Evolutionary conservation across 1,140 invertebrate species (phyloP), one percentile per base, ranked within the genome.

Genomic region (Ceratosolen fusciceps): DNA sequence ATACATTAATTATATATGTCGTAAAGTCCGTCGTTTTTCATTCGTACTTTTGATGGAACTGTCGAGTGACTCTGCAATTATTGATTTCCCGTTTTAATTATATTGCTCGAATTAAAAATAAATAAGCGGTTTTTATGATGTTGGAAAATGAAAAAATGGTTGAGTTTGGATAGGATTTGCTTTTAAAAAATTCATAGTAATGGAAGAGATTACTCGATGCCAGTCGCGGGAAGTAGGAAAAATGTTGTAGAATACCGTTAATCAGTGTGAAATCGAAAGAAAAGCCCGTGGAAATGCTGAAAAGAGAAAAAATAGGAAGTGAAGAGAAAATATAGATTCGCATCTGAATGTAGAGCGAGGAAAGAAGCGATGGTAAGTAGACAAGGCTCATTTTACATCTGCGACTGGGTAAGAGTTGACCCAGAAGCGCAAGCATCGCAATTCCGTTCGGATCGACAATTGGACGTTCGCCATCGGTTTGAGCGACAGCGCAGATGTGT

Each of bases 401-500:
- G 62, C 54, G 39, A 78, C 68, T 9, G 5, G 21, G 16, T 26
- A 47, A 7, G 0, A 31, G 10, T 2, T 0, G 31, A 26, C 14
- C 34, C 1, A 73, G 3, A 60, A 16, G 37, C 24, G n/a, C 21
- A 8, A n/a, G n/a, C 43, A 56, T 29, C 24, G 39, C 14, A 34
- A 29, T 3, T 19, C 12, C 29, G 43, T 14, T 2, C 7, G 52
- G 47, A 79, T 73, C 43, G 85, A 87, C 88, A 90, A 88, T 89
- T 90, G 89, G 88, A 90, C 84, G 80, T 81, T 76, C 80, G 88
- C 88, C 88, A 90, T 89, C 82, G 81, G 77, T 80, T 84, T 88
- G 88, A 90, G 85, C 82, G 87, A 89, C 88, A 87, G 87, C 85
- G 81, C 88, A 88, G 86, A 89, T 88, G 87, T 85, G 84, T 86